A percentile compares a stretch with the other conserved stretches of the same genome.
Conservation (phyloP, 1,140 invertebrate genomes). For the Anastrepha ludens region DNA sequence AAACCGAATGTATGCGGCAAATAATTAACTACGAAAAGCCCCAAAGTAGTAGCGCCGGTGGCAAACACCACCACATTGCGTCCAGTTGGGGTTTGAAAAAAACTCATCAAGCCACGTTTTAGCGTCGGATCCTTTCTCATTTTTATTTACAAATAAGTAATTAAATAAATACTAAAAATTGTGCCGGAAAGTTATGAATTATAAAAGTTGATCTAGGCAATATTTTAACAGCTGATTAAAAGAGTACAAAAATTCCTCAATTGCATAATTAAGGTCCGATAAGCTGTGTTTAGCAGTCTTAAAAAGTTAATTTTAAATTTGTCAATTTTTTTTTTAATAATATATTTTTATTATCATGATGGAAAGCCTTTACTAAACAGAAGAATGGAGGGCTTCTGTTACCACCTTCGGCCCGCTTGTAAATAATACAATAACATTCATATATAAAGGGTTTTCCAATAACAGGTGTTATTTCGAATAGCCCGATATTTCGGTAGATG, state of each 20-base stretch:
- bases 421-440: too few species aligned
- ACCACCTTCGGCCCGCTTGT: too few species aligned
- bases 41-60: constrained; percentile 58
- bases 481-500: too few species aligned
- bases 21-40: constrained; percentile 66
- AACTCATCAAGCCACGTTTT: constrained; percentile 45
- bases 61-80: constrained; percentile 61
- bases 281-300: constrained; percentile 5
- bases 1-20: constrained; percentile 77
- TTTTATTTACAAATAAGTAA: constrained; percentile 32
- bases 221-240: constrained; percentile 25
- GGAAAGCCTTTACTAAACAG: too few species aligned
- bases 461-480: too few species aligned
- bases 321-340: too few species aligned
- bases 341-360: too few species aligned
- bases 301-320: too few species aligned
- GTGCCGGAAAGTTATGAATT: background rate
- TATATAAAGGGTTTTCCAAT: too few species aligned
- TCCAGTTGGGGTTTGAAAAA: constrained; percentile 61
- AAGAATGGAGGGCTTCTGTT: too few species aligned
- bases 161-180: background rate
- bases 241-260: constrained; percentile 14
- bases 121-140: constrained; percentile 3
- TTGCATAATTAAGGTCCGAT: background rate
- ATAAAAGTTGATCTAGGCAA: background rate